Evolutionary conservation across 2,113 vertebrate genomes (phyloP), one percentile per base, ranked within the genome.

Genomic region (Siphamia tubifer): DNA sequence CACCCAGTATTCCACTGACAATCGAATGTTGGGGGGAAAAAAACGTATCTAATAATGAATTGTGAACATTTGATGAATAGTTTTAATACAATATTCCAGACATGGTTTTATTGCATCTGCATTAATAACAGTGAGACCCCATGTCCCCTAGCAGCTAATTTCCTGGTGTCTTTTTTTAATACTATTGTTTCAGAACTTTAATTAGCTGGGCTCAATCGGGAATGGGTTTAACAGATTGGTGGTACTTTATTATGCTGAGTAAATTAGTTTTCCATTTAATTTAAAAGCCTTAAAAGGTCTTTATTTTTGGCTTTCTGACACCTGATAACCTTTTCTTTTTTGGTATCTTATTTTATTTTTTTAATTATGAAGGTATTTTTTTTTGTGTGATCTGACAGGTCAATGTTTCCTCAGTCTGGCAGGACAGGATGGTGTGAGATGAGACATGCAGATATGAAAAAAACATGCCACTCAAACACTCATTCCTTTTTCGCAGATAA

Each of bases 101-200:
- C 25, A 32, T 79, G 48, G 17, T 65, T 35, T 55, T 34, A 39
- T 53, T 52, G 28, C 6, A 24, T 30, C 47, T 42, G 38, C 23
- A 32, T 48, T 65, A 47, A 68, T 65, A 45, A 57, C 25, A 42
- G 3, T 38, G 57, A 61, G 23, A 44, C 42, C 23, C 11, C 25
- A 34, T 39, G 42, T 30, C 58, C 45, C 71, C 49, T 17, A 67
- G 51, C 77, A 53, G 39, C 64, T 64, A 21, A 57, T 74, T 58
- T 52, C n/a, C 38, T 21, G 25, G 13, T 39, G 6, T 6, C 15
- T 39, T 6, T 43, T 25, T 66, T 43, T 11, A 8, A 1, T 27
- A 32, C 11, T 25, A 58, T 67, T 58, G 65, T 82, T 82, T 74
- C 67, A 45, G 24, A 73, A 76, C 70, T 73, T 72, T 64, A 77